phyloP scores from a whole-genome alignment of 53 echinoderm and acorn worm genomes.

The Glandiceps talaboti region DNA sequence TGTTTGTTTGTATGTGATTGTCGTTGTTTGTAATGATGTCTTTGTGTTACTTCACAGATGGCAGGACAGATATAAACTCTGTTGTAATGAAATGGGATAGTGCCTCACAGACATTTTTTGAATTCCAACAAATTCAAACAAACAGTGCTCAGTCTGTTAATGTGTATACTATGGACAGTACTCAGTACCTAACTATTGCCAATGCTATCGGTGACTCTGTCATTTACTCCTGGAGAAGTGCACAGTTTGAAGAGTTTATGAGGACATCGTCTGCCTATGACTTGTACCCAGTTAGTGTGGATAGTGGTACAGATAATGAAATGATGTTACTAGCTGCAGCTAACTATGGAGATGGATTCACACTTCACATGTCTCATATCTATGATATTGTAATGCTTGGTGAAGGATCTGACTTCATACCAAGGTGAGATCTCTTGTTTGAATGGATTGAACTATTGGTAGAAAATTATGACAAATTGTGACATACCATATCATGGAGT shows the following conservation, averaged over 20 bases:
- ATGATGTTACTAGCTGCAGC: conserved; percentile 38
- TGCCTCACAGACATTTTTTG: conserved; percentile 29
- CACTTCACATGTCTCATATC: conserved; percentile 28
- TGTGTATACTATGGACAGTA: conserved; percentile 37
- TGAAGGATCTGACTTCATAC: conserved; percentile 52
- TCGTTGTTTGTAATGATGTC: too few relatives aligned
- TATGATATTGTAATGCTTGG: conserved; percentile 35
- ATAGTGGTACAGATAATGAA: conserved; percentile 5
- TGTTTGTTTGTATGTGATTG: too few relatives aligned
- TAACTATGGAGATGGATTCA: conserved; percentile 27
- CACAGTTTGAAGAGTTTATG: conserved; percentile 35
- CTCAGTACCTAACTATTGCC: conserved; percentile 49
- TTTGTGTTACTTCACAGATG: conserved; percentile 30
- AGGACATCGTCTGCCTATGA: conserved; percentile 27
- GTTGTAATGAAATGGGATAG: conserved; percentile 75
- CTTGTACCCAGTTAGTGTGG: conserved; percentile 26
- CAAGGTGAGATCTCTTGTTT: too few relatives aligned
- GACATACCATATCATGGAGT: too few relatives aligned
- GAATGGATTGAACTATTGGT: too few relatives aligned
- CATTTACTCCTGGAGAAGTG: conserved; percentile 57
- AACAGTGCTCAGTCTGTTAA: conserved; percentile 47
- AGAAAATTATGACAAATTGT: too few relatives aligned
- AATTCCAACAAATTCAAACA: conserved; percentile 71
- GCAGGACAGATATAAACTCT: conserved; percentile 34
- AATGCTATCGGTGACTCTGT: conserved; percentile 39